These are phyloP conservation scores for Cryptotermes secundus DNA, from an alignment of 1,140 invertebrate species.

Conservation along the genomic window DNA sequence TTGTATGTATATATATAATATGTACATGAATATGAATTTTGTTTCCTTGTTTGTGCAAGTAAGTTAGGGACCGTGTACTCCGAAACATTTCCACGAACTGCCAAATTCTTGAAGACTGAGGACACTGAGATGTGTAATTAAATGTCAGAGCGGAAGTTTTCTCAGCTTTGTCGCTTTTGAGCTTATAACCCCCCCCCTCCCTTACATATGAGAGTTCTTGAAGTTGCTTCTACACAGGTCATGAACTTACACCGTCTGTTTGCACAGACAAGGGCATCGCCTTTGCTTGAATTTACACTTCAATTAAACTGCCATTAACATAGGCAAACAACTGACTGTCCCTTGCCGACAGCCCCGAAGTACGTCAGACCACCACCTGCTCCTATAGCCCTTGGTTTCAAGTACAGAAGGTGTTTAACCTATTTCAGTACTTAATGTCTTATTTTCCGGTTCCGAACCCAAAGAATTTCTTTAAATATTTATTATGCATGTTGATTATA, in stretches of 20 bases:
- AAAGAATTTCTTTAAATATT: no score
- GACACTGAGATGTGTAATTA: neutral
- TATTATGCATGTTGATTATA: no score
- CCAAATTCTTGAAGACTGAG: neutral
- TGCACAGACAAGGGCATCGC: neutral
- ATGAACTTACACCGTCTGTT: neutral
- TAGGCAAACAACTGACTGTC: neutral
- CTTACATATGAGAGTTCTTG: neutral
- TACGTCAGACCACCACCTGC: neutral
- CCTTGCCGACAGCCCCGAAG: neutral
- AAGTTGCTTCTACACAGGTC: neutral
- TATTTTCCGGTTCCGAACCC: no score
- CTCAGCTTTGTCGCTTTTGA: neutral
- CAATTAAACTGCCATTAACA: neutral
- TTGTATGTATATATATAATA: no score
- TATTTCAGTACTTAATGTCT: neutral
- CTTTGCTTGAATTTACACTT: conserved; percentile 14
- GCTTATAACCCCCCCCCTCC: neutral
- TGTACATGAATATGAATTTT: no score
- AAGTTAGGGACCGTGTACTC: no score
- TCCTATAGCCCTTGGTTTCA: neutral
- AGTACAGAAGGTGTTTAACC: neutral
- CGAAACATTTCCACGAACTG: no score
- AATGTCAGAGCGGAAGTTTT: neutral
- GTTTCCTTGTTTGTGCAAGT: no score